Conservation (phyloP, 2,888 invertebrate genomes). For the Euclidia mi region DNA sequence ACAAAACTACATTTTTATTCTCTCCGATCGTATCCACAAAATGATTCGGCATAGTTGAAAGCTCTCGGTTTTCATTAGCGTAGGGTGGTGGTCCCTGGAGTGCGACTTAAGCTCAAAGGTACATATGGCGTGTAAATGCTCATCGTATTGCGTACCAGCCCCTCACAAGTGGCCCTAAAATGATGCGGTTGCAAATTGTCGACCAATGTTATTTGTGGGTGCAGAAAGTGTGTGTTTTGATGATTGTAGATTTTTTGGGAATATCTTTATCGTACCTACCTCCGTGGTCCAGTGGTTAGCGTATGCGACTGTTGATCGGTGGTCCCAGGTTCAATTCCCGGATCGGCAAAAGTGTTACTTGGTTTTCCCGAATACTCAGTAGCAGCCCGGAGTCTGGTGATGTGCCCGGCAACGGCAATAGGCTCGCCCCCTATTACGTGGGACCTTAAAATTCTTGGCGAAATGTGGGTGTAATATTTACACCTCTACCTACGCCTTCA, state of each 20-base stretch:
- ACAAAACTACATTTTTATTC: neutral
- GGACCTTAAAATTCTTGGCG: no score
- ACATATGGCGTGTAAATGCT: constrained; percentile 89
- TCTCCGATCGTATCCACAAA: constrained; percentile 38
- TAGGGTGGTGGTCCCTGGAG: constrained; percentile 74
- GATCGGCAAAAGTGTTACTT: no score
- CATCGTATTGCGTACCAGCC: constrained; percentile 79
- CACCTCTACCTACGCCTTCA: no score
- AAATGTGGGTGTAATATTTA: no score
- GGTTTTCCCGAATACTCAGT: no score
- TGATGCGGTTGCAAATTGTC: constrained; percentile 62
- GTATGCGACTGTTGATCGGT: no score
- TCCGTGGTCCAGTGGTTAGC: neutral
- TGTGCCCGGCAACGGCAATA: no score
- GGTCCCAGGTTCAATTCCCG: no score
- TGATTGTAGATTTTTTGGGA: neutral
- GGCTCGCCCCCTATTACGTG: no score
- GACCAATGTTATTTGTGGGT: constrained; percentile 54
- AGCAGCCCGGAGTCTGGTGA: no score
- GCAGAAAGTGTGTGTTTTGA: constrained; percentile 20
- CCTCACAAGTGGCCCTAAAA: constrained; percentile 58
- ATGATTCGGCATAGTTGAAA: constrained; percentile 56
- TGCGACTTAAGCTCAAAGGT: constrained; percentile 75
- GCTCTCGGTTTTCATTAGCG: constrained; percentile 75
- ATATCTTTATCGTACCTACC: neutral